phyloP scores from a whole-genome alignment of 2,797 vertebrate species.

The Bradypodion ventrale region DNA sequence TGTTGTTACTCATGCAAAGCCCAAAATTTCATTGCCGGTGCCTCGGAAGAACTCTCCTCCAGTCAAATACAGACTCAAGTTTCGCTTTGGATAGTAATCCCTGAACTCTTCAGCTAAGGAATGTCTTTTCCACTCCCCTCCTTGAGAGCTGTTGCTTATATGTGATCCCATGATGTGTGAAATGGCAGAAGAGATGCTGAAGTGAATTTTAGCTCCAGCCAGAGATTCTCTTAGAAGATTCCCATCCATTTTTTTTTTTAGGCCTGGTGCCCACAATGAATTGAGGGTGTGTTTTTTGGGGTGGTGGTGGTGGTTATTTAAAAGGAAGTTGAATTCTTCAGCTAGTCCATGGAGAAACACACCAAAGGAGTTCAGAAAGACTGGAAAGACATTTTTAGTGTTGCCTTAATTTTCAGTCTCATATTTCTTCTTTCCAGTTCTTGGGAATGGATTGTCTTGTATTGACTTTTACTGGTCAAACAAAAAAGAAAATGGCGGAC shows the following conservation, averaged over 20 bases:
- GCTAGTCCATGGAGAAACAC: not conserved
- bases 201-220: not conserved
- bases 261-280: constrained; percentile 13
- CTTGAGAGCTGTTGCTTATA: constrained; percentile 35
- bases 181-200: not conserved
- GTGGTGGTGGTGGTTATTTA: not conserved
- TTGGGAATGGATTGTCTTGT: constrained; percentile 19
- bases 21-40: constrained; percentile 58
- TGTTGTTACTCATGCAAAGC: constrained; percentile 52
- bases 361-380: not conserved
- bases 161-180: constrained; percentile 1
- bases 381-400: not conserved
- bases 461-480: constrained; percentile 39
- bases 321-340: constrained; percentile 34
- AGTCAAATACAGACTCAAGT: constrained; percentile 79
- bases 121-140: not conserved
- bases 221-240: constrained; percentile 33
- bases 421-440: constrained; percentile 30
- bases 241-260: not conserved
- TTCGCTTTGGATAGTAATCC: constrained; percentile 77
- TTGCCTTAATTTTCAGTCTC: constrained; percentile 39
- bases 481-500: constrained; percentile 36
- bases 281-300: constrained; percentile 26
- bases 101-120: accelerated
- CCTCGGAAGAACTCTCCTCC: constrained; percentile 66